Conservation (phyloP, 2,113 vertebrate genomes). For the Ceyx margarethae region DNA sequence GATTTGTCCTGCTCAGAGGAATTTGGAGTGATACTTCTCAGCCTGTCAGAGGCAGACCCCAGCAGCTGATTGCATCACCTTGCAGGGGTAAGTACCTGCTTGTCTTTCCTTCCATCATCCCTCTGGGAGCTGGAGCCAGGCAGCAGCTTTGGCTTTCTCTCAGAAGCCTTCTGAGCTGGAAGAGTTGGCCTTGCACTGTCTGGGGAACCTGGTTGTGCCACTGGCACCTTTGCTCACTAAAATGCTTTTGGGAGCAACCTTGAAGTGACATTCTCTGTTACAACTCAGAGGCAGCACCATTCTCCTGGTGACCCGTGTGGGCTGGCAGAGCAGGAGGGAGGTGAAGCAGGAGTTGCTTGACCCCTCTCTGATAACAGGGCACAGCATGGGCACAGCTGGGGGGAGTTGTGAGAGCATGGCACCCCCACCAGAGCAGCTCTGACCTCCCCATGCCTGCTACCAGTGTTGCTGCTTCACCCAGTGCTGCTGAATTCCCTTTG, state of each 20-base stretch:
- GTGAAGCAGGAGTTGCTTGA: background rate
- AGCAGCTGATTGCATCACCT: background rate
- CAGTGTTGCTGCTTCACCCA: too few relatives aligned
- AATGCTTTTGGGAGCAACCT: background rate
- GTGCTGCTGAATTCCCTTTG: too few relatives aligned
- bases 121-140: background rate
- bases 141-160: background rate
- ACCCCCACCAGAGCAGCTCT: background rate
- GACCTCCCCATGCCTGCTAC: too few relatives aligned
- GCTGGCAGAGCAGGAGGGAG: background rate
- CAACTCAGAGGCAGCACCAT: background rate
- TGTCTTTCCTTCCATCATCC: background rate
- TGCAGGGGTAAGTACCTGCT: background rate
- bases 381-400: background rate
- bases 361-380: background rate
- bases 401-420: background rate
- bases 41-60: background rate
- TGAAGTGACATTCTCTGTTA: background rate
- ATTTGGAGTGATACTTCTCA: background rate
- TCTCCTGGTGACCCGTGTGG: background rate
- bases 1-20: background rate
- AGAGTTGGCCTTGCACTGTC: background rate
- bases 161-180: background rate
- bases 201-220: background rate
- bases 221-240: background rate